Evolutionary conservation across 2,888 invertebrate genomes (phyloP).

Genomic region (Protula sp.): DNA sequence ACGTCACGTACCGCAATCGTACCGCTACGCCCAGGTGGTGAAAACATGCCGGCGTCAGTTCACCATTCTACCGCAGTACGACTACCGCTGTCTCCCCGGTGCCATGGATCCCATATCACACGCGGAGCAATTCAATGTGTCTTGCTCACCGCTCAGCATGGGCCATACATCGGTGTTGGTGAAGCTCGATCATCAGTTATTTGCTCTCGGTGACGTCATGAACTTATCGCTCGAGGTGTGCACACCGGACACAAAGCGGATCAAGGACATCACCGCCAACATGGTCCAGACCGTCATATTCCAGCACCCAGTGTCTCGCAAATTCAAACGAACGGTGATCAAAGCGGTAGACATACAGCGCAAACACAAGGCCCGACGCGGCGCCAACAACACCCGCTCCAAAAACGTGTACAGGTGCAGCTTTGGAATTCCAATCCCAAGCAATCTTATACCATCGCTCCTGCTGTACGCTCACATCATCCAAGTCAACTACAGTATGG

Average conservation of each 20-base stretch:
- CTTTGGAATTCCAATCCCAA: conserved; percentile 34
- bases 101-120: conserved; percentile 34
- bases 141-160: conserved; percentile 25
- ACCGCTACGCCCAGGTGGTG: conserved; percentile 29
- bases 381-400: not conserved
- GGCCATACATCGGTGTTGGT: conserved; percentile 26
- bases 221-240: conserved; percentile 27
- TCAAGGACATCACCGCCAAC: conserved; percentile 11
- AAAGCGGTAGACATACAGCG: conserved; percentile 12
- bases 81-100: conserved; percentile 32
- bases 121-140: conserved; percentile 33
- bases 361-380: not conserved
- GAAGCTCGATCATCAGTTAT: conserved; percentile 33
- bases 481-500: conserved; percentile 31
- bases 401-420: conserved; percentile 1
- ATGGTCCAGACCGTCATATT: conserved; percentile 14
- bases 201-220: conserved; percentile 40
- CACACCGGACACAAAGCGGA: not conserved
- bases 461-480: conserved; percentile 30
- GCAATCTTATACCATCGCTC: conserved; percentile 33
- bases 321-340: conserved; percentile 9
- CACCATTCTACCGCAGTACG: conserved; percentile 31
- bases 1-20: conserved; percentile 11
- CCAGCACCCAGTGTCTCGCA: conserved; percentile 10
- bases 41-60: conserved; percentile 31